Conservation (phyloP, 2,113 vertebrate genomes). For the Apteryx mantelli region DNA sequence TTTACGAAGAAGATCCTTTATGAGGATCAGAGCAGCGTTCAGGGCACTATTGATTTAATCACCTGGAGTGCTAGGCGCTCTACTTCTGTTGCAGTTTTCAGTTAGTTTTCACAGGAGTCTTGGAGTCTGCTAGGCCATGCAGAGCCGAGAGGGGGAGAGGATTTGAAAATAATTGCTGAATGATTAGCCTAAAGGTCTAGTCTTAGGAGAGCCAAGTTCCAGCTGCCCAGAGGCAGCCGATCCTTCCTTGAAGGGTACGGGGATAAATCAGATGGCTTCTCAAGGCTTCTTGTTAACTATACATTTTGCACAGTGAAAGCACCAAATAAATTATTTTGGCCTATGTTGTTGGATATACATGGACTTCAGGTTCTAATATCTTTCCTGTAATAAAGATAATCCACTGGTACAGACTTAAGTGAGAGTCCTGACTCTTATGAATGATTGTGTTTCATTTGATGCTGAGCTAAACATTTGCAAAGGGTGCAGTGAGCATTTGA, state of each 20-base stretch:
- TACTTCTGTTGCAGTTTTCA: not conserved
- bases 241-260: not conserved
- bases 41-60: not conserved
- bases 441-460: not conserved
- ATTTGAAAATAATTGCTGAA: not conserved
- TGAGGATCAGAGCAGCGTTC: not conserved
- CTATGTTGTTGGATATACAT: not conserved
- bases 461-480: fast-evolving
- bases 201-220: not conserved
- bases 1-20: not conserved
- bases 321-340: not conserved
- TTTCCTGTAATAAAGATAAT: not conserved
- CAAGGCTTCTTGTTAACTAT: not conserved
- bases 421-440: not conserved
- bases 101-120: not conserved
- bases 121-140: not conserved
- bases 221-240: not conserved
- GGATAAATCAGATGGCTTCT: not conserved
- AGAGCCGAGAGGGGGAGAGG: not conserved
- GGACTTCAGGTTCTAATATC: not conserved
- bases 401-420: not conserved
- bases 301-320: not conserved
- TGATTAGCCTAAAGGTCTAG: not conserved
- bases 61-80: not conserved
- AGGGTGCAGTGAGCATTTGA: not conserved